These are phyloP conservation scores for Babylonia areolata DNA, from an alignment of 1,140 invertebrate species.

Conservation along the genomic window DNA sequence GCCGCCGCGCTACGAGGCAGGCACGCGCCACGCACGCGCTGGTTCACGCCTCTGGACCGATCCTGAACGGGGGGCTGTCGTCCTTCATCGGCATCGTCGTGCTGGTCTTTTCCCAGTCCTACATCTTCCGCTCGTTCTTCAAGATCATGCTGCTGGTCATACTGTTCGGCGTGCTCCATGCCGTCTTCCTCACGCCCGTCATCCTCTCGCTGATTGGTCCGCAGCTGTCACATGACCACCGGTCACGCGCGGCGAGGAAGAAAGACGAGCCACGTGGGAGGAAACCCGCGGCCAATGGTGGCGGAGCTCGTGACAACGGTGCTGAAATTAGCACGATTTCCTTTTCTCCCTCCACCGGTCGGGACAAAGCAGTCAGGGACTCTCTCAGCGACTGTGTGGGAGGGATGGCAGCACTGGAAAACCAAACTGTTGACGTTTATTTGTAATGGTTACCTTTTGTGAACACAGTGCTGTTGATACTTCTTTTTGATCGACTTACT, in stretches of 20 bases:
- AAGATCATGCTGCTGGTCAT: constrained; percentile 99
- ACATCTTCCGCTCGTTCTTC: constrained; percentile 98
- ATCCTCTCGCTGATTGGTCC: constrained; percentile 82
- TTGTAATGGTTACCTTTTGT: neutral
- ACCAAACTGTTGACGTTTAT: neutral
- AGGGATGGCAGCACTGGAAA: neutral
- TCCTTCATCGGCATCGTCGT: constrained; percentile 94
- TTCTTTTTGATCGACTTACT: neutral
- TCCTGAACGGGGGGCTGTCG: constrained; percentile 94
- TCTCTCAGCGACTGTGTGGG: neutral
- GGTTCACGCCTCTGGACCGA: constrained; percentile 92
- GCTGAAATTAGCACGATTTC: neutral
- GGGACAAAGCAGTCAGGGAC: neutral
- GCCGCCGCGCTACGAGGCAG: constrained; percentile 53
- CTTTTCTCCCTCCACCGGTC: neutral
- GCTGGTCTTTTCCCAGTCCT: constrained; percentile 91
- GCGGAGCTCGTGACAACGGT: neutral
- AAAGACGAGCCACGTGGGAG: neutral
- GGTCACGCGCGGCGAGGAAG: neutral
- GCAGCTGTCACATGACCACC: constrained; percentile 12
- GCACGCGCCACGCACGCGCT: constrained; percentile 90
- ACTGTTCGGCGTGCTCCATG: constrained; percentile 95
- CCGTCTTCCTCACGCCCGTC: constrained; percentile 93
- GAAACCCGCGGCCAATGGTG: neutral
- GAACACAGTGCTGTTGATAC: neutral